These are phyloP conservation scores for Diplodus puntazzo DNA, from an alignment of 2,797 vertebrate genomes.

Conservation along the genomic window DNA sequence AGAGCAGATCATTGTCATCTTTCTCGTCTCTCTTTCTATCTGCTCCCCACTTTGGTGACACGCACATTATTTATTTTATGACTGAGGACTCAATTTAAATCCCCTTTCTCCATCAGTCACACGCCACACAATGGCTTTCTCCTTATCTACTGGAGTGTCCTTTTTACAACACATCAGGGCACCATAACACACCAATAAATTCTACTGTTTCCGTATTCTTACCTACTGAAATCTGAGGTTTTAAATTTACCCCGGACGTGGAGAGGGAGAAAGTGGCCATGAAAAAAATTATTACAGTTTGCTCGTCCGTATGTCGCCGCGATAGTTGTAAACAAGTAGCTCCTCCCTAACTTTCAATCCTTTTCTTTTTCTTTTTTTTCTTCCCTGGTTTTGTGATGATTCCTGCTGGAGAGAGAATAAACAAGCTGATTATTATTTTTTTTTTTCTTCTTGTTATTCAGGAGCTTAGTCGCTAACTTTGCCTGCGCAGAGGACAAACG, in stretches of 20 bases:
- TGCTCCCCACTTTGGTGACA: slow-evolving; percentile 75
- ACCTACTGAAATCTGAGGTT: slow-evolving; percentile 70
- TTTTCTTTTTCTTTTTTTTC: slow-evolving; percentile 29
- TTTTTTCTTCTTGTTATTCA: slow-evolving; percentile 52
- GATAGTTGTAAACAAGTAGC: slow-evolving; percentile 75
- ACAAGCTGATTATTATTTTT: slow-evolving; percentile 68
- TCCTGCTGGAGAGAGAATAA: slow-evolving; percentile 68
- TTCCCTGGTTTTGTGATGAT: slow-evolving; percentile 56
- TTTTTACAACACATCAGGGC: slow-evolving; percentile 85
- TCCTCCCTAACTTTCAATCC: slow-evolving; percentile 74
- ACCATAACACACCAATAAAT: slow-evolving; percentile 80
- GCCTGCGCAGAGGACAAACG: slow-evolving; percentile 66
- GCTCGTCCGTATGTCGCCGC: slow-evolving; percentile 57
- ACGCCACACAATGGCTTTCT: slow-evolving; percentile 79
- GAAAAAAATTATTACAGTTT: slow-evolving; percentile 75
- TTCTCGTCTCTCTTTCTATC: slow-evolving; percentile 64
- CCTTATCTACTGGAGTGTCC: slow-evolving; percentile 83
- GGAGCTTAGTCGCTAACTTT: slow-evolving; percentile 54
- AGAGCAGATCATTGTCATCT: slow-evolving; percentile 76
- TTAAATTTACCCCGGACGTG: slow-evolving; percentile 70
- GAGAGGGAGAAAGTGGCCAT: slow-evolving; percentile 54
- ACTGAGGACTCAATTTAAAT: slow-evolving; percentile 83
- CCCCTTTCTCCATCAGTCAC: slow-evolving; percentile 83
- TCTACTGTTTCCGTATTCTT: slow-evolving; percentile 74
- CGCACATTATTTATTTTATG: slow-evolving; percentile 83